phyloP scores from a whole-genome alignment of 2,797 vertebrate genomes.

The Acanthurus tractus region DNA sequence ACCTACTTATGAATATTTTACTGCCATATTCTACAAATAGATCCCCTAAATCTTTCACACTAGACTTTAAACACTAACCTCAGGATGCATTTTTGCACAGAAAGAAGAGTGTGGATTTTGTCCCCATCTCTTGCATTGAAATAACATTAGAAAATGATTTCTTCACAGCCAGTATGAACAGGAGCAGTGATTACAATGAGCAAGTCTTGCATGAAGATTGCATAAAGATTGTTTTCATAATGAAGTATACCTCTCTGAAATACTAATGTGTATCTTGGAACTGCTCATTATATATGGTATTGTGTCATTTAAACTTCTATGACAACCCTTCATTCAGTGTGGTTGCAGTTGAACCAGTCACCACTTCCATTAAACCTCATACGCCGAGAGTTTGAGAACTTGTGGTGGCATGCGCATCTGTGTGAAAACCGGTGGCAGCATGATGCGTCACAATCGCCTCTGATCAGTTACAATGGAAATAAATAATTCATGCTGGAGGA shows the following conservation, averaged over 20 bases:
- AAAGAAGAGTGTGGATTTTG: background rate
- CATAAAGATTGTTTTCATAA: background rate
- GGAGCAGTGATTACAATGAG: constrained; percentile 7
- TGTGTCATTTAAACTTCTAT: constrained; percentile 27
- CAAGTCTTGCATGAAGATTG: background rate
- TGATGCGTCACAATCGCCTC: constrained; percentile 95
- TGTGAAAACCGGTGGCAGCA: constrained; percentile 92
- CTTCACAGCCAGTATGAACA: background rate
- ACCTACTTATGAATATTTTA: no score
- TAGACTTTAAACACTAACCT: background rate
- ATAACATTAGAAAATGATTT: background rate
- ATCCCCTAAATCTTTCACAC: no score
- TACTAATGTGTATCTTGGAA: background rate
- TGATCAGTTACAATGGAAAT: constrained; percentile 97
- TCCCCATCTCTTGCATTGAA: background rate
- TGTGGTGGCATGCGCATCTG: constrained; percentile 90
- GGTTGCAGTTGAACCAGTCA: constrained; percentile 26
- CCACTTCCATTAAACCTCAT: constrained; percentile 57
- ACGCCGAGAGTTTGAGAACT: constrained; percentile 80
- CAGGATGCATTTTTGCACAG: background rate
- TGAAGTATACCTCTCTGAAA: background rate
- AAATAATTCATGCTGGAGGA: constrained; percentile 99
- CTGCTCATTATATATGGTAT: constrained; percentile 1
- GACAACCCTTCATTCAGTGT: background rate
- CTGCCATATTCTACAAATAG: no score